These are phyloP conservation scores for Labeo rohita DNA, from an alignment of 2,113 vertebrate species.

Conservation along the genomic window DNA sequence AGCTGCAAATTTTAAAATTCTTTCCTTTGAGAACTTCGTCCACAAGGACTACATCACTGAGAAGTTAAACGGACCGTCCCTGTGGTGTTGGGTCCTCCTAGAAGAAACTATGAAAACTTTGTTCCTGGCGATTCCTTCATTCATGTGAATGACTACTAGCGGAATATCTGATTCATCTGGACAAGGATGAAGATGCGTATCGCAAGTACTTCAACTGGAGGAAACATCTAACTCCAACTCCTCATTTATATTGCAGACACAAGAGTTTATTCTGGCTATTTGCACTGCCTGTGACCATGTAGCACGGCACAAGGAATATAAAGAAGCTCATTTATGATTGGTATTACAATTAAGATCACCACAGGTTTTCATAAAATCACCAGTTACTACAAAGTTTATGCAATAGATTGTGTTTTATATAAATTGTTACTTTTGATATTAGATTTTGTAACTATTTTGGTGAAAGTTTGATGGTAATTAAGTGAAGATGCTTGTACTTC, in stretches of 20 bases:
- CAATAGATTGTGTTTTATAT: neutral
- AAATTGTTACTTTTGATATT: neutral
- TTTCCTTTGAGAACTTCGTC: too few relatives aligned
- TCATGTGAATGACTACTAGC: too few relatives aligned
- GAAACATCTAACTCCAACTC: conserved; percentile 63
- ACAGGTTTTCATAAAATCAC: neutral
- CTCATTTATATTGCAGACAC: conserved; percentile 78
- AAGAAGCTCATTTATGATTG: conserved; percentile 84
- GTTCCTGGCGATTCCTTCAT: too few relatives aligned
- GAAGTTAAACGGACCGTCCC: too few relatives aligned
- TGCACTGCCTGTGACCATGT: conserved; percentile 85
- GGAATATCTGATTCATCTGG: too few relatives aligned
- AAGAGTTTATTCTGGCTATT: conserved; percentile 63
- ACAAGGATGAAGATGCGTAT: too few relatives aligned
- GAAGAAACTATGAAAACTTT: too few relatives aligned
- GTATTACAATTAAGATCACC: conserved; percentile 78
- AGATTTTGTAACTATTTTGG: neutral
- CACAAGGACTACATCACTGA: too few relatives aligned
- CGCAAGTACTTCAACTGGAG: too few relatives aligned
- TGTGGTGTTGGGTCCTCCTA: too few relatives aligned
- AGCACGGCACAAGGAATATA: conserved; percentile 80
- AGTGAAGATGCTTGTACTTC: neutral
- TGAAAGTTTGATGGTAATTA: neutral
- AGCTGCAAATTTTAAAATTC: too few relatives aligned
- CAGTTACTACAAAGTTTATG: neutral